phyloP scores from a whole-genome alignment of 2,113 vertebrate genomes.

The Hippocampus barbouri region DNA sequence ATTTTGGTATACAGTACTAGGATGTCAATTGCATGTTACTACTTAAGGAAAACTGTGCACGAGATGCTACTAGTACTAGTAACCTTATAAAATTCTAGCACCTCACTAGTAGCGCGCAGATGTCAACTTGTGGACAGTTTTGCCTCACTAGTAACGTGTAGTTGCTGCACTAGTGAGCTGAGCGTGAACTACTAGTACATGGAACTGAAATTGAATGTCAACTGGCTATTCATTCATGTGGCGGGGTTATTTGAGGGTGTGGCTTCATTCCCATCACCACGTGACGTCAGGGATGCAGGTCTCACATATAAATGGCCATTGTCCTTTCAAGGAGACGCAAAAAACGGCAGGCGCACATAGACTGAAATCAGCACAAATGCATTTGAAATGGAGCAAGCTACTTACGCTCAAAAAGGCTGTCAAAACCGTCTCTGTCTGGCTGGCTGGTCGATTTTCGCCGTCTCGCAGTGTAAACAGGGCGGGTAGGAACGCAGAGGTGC shows the following conservation, averaged over 20 bases:
- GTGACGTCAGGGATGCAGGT: slow-evolving; percentile 42
- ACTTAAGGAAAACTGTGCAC: background rate
- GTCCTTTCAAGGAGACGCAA: background rate
- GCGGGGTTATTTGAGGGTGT: slow-evolving; percentile 37
- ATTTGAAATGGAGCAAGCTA: background rate
- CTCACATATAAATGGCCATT: background rate
- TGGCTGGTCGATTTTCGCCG: background rate
- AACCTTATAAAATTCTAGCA: background rate
- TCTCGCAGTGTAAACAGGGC: background rate
- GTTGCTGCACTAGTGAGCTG: background rate
- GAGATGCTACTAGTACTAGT: background rate
- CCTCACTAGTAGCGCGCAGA: background rate
- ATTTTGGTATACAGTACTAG: no score
- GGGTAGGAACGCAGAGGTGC: background rate
- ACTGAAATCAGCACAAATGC: no score
- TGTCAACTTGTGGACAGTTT: background rate
- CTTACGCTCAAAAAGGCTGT: background rate
- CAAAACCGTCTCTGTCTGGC: background rate
- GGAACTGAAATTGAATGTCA: no score
- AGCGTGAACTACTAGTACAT: background rate
- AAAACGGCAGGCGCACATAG: background rate
- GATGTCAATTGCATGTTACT: background rate
- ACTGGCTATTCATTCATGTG: slow-evolving; percentile 10
- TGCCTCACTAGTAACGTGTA: background rate
- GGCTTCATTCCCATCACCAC: slow-evolving; percentile 43